Evolutionary conservation across 2,113 vertebrate species (phyloP).

Genomic region (Ammodytes dubius): DNA sequence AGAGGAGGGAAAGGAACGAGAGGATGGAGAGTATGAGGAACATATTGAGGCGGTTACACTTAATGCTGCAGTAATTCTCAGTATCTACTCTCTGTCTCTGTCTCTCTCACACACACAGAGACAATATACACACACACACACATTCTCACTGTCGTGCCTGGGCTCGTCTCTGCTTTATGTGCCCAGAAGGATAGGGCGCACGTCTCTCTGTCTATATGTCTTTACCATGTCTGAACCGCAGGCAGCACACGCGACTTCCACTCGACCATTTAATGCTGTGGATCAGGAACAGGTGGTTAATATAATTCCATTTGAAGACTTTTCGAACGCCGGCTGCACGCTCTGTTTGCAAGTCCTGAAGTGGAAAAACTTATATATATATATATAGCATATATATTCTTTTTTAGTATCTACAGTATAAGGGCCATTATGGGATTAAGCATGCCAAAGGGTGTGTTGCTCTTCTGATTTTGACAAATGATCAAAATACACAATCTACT

Average conservation of each 20-base stretch:
- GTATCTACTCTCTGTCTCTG: no score
- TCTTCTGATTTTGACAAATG: conserved; percentile 8
- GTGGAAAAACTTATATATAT: conserved; percentile 17
- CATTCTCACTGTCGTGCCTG: conserved; percentile 36
- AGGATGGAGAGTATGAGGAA: conserved; percentile 4
- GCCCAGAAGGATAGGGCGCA: conserved; percentile 37
- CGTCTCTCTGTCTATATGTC: conserved; percentile 44
- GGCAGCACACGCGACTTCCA: conserved; percentile 74
- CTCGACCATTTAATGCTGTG: conserved; percentile 70
- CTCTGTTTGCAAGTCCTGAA: conserved; percentile 11
- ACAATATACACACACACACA: neutral
- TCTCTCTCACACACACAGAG: no score
- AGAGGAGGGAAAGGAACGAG: conserved; percentile 17
- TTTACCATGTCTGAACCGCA: conserved; percentile 71
- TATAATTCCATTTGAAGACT: conserved; percentile 65
- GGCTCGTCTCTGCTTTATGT: conserved; percentile 63
- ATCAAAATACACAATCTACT: conserved; percentile 12
- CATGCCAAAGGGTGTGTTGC: conserved; percentile 2
- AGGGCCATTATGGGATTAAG: conserved; percentile 39
- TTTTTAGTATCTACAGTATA: conserved; percentile 35
- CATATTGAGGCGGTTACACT: conserved; percentile 33
- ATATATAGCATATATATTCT: conserved; percentile 37
- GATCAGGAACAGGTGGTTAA: conserved; percentile 79
- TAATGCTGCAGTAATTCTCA: conserved; percentile 18
- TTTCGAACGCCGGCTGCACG: conserved; percentile 54